These are phyloP conservation scores for Myopa tessellatipennis DNA, from an alignment of 2,888 invertebrate species.

Conservation along the genomic window DNA sequence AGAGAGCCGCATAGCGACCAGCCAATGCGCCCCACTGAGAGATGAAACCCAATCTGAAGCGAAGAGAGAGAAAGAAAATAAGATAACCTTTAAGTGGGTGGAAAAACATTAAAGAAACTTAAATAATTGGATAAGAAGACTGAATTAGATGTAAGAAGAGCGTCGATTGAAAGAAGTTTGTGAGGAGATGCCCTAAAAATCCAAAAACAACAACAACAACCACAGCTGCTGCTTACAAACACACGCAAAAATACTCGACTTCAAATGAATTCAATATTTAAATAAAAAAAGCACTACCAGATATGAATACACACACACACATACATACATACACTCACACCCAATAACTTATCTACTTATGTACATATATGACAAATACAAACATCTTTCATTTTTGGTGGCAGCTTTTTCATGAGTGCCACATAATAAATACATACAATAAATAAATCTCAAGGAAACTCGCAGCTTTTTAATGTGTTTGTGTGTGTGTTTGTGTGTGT, in stretches of 20 bases:
- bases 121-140: too few species aligned
- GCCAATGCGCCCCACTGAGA: conserved; percentile 85
- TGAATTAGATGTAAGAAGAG: too few species aligned
- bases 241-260: too few species aligned
- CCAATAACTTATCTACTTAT: neutral
- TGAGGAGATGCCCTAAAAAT: neutral
- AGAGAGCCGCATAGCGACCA: conserved; percentile 78
- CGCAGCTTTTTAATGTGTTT: conserved; percentile 59
- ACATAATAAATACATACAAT: too few species aligned
- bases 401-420: too few species aligned
- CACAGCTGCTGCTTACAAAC: neutral
- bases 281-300: too few species aligned
- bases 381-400: too few species aligned
- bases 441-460: neutral
- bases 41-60: conserved; percentile 82
- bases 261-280: too few species aligned
- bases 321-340: neutral
- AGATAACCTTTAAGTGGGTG: neutral
- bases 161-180: too few species aligned
- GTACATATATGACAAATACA: too few species aligned
- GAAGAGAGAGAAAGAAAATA: conserved; percentile 48
- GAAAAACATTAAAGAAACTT: too few species aligned
- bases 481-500: conserved; percentile 51
- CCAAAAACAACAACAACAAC: too few species aligned
- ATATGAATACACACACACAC: conserved; percentile 7